Base-by-base conservation (phyloP, 2,888 invertebrate genomes). In the Pandemis corylana region DNA sequence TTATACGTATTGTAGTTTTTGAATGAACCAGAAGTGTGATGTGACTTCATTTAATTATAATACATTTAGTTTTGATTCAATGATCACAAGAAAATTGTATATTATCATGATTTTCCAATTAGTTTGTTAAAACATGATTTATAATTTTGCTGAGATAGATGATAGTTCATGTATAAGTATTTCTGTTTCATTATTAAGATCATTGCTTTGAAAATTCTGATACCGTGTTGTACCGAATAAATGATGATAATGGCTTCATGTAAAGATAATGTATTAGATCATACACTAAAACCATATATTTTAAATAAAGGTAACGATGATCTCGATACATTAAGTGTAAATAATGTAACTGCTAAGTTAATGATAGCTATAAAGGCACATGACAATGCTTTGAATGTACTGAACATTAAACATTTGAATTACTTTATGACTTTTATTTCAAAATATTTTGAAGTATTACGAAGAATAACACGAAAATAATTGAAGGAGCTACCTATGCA, bases 361-460 rank as follows among this genome's bases (percentile, higher is more conserved):
- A 75, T 64, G 10, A 66, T 77, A 77, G 72, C 68, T 28, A 42
- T 76, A 79, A 74, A 68, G 78, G 82, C 85, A 85, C 84, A 75
- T 80, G 78, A 78, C 79, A 80, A 90, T 87, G 93, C 94, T 94
- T 94, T 94, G 87, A 89, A 90, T 94, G 94, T 94, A 94, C 93
- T 90, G 91, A 91, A 76, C 79, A 91, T 90, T 91, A 92, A 93
- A 91, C 81, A 80, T 89, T 90, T 90, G 84, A 84, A 84, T 85
- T 85, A 87, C 80, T 81, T 76, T 73, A 49, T 49, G 78, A n/a
- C 12, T 71, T 74, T 74, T 0, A 68, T 68, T 72, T 36, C 0
- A 20, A n/a, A 51, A 6, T n/a, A 51, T 44, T 44, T 44, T 9
- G 9, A 7, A 44, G 7, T 44, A 44, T 6, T 44, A 44, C 9